A percentile compares a stretch with the other conserved stretches of the same genome.
Evolutionary conservation across 2,888 invertebrate species (phyloP).

Genomic region (Pachycephus smyrnensis): DNA sequence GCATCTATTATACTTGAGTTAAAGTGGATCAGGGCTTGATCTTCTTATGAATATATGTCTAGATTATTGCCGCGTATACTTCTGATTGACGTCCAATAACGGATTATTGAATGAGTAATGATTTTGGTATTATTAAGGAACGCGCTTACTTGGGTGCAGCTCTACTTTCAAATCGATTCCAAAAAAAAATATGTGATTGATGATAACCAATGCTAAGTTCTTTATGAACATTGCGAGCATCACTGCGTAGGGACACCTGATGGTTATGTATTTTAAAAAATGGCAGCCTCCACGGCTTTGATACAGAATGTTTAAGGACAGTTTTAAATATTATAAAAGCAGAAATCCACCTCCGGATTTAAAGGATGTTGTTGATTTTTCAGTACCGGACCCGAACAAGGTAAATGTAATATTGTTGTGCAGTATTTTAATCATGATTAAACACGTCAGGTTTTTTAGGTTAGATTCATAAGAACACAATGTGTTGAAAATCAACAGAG

Average conservation of each 20-base stretch:
- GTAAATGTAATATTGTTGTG: conserved; percentile 32
- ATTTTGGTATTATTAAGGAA: background rate
- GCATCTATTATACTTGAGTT: background rate
- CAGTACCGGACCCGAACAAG: conserved; percentile 39
- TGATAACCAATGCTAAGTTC: background rate
- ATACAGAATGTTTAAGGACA: conserved; percentile 73
- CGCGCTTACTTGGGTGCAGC: background rate
- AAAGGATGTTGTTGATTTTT: conserved; percentile 74
- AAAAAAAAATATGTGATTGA: background rate
- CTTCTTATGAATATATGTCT: background rate
- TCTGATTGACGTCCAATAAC: background rate
- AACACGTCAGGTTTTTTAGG: conserved; percentile 48
- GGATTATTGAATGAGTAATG: background rate
- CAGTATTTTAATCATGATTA: background rate
- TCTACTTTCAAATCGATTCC: background rate
- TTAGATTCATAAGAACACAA: conserved; percentile 47
- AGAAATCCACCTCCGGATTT: conserved; percentile 75
- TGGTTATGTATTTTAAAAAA: conserved; percentile 23
- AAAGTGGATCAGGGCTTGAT: background rate
- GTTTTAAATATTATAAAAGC: conserved; percentile 85
- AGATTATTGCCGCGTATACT: background rate
- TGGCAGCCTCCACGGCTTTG: conserved; percentile 38
- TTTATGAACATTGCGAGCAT: background rate
- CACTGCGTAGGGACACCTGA: background rate
- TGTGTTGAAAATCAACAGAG: conserved; percentile 16